Base-by-base conservation (phyloP, 37 sponge, comb jelly and placozoan genomes). In the Spongilla lacustris region DNA sequence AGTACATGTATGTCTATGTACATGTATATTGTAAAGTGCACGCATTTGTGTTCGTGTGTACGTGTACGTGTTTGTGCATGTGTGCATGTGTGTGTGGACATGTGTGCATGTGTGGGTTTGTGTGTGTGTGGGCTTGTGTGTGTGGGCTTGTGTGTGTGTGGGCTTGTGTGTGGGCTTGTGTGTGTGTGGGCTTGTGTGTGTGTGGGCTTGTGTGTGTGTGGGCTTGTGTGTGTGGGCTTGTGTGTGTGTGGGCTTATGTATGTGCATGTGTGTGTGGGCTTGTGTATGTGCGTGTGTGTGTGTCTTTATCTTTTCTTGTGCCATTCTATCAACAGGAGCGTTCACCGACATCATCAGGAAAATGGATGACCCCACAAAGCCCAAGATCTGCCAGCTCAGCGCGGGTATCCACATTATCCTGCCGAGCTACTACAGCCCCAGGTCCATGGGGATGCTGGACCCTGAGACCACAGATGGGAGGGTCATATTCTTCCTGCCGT, bases 401-500 rank as follows among this genome's bases (percentile, higher is more conserved):
- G 88, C 88, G 23, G 99, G 99, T 1, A 85, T 99, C 8, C 99
- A 99, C 86, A 93, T 99, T 49, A 90, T 95, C 0, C 83, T 99
- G 38, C 99, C 99, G 0, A 91, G 85, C 27, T 97, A 97, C 85
- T 97, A 97, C 89, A 95, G 99, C 67, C 99, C 99, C 17, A 67
- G 85, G 2, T 83, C 89, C 84, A 99, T 97, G 98, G 99, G 99
- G 0, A 88, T 99, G 37, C 89, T 99, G 29, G 99, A 99, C 67
- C 98, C 99, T 34, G 74, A 93, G 66, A 96, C 99, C 70, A 95
- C 91, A 26, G 99, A 99, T 81, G 99, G 99, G 12, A 66, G 99
- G 46, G 98, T 99, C 81, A 97, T 99, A 71, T 99, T 99, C 93
- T 99, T 99, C 86, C 91, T 99, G 38, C 99, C 99, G 4, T 99